These are phyloP conservation scores for Cyanistes caeruleus DNA, from an alignment of 2,113 vertebrate species.

Conservation along the genomic window DNA sequence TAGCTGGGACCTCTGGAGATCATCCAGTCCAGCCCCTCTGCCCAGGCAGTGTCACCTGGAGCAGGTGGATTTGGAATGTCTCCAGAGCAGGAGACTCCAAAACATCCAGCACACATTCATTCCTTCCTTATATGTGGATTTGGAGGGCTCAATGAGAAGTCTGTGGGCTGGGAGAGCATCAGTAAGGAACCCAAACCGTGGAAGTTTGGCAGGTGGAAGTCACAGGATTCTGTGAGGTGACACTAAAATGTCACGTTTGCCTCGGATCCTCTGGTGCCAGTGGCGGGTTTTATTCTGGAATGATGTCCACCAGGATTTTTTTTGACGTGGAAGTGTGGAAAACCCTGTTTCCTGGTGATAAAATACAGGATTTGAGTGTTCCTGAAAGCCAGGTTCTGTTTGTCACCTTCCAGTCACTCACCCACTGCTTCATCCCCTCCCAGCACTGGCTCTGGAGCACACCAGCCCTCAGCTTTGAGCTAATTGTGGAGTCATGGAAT, in stretches of 20 bases:
- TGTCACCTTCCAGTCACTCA: neutral
- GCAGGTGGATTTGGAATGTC: neutral
- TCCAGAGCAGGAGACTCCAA: neutral
- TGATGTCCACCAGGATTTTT: neutral
- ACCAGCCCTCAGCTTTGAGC: neutral
- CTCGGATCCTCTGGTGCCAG: neutral
- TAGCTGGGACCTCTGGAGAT: neutral
- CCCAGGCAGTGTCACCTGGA: neutral
- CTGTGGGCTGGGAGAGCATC: neutral
- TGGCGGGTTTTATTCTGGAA: neutral
- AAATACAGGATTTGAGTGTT: neutral
- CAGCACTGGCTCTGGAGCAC: neutral
- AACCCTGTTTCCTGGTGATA: neutral
- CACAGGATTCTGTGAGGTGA: neutral
- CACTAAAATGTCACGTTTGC: neutral
- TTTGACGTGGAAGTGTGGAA: too few relatives aligned
- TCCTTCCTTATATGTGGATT: neutral
- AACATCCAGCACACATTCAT: neutral
- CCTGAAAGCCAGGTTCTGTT: neutral
- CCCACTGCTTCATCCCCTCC: neutral
- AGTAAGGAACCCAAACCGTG: rapidly evolving
- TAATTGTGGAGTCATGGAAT: rapidly evolving
- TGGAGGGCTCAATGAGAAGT: neutral
- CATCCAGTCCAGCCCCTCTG: neutral
- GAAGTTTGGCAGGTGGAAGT: neutral